These are phyloP conservation scores for Sinonovacula constricta DNA, from an alignment of 1,140 invertebrate genomes.

Conservation along the genomic window DNA sequence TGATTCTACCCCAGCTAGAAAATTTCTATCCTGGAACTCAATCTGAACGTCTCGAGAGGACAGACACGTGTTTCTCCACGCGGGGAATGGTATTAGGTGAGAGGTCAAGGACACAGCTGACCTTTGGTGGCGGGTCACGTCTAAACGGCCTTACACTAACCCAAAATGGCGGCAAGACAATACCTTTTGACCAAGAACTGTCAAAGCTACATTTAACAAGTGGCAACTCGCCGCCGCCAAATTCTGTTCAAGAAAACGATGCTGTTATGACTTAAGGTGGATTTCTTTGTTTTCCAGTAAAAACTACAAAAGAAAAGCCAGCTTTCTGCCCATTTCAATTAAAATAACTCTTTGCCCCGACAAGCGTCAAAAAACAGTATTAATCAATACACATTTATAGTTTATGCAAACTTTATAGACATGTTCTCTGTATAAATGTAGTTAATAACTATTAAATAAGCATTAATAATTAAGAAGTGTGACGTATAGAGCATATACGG, in stretches of 20 bases:
- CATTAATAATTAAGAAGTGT: too few species aligned
- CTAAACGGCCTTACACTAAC: not conserved
- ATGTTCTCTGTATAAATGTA: too few species aligned
- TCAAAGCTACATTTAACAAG: slow-evolving; percentile 27
- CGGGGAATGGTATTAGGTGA: slow-evolving; percentile 20
- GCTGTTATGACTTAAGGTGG: slow-evolving; percentile 9
- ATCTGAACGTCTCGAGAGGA: slow-evolving; percentile 22
- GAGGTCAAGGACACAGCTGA: slow-evolving; percentile 25
- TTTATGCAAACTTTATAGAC: too few species aligned
- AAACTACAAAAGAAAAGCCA: too few species aligned
- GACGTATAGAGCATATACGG: too few species aligned
- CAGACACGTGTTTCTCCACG: slow-evolving; percentile 30
- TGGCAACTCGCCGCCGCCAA: slow-evolving; percentile 36
- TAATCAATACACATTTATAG: too few species aligned
- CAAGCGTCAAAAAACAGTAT: too few species aligned
- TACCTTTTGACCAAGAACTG: not conserved
- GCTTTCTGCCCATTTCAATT: too few species aligned
- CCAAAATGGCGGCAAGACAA: not conserved
- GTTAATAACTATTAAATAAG: too few species aligned
- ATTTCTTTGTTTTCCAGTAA: too few species aligned
- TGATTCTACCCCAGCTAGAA: slow-evolving; percentile 31
- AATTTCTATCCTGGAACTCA: not conserved
- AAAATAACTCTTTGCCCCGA: too few species aligned
- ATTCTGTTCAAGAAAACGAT: slow-evolving; percentile 39
- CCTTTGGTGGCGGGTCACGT: too few species aligned